These are phyloP conservation scores for Phengaris arion DNA, from an alignment of 2,888 invertebrate genomes.

Conservation along the genomic window DNA sequence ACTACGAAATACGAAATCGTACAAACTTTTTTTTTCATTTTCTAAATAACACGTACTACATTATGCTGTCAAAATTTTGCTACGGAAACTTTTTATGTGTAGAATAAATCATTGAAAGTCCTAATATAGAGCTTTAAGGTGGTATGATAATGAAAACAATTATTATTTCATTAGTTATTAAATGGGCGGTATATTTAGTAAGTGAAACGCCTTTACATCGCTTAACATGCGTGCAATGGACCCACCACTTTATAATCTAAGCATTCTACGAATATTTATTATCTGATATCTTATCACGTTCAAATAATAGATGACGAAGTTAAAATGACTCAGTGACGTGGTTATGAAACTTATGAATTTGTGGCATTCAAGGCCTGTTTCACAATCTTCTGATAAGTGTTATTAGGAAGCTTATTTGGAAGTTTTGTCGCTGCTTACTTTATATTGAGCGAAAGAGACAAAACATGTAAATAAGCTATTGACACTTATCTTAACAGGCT, in stretches of 20 bases:
- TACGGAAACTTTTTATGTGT: neutral
- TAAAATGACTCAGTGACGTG: neutral
- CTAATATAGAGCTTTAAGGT: neutral
- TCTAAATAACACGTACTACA: neutral
- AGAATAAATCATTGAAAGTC: neutral
- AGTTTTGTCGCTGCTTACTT: too few relatives aligned
- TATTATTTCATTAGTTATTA: neutral
- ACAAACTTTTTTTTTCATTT: neutral
- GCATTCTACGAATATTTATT: conserved; percentile 20
- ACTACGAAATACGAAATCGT: too few relatives aligned
- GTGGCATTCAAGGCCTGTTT: too few relatives aligned
- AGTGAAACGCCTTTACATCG: conserved; percentile 15
- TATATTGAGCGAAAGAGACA: too few relatives aligned
- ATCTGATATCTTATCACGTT: conserved; percentile 24
- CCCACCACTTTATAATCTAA: conserved; percentile 12
- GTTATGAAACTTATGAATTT: neutral
- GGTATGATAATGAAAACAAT: neutral
- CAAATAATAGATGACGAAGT: conserved; percentile 15
- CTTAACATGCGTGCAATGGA: conserved; percentile 15
- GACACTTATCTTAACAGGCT: too few relatives aligned
- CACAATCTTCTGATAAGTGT: too few relatives aligned
- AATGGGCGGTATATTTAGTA: conserved; percentile 1
- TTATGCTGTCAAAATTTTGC: neutral
- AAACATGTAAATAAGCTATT: too few relatives aligned
- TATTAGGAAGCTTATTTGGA: too few relatives aligned